Evolutionary conservation across 2,113 vertebrate genomes (phyloP).

Genomic region (Vidua chalybeata): DNA sequence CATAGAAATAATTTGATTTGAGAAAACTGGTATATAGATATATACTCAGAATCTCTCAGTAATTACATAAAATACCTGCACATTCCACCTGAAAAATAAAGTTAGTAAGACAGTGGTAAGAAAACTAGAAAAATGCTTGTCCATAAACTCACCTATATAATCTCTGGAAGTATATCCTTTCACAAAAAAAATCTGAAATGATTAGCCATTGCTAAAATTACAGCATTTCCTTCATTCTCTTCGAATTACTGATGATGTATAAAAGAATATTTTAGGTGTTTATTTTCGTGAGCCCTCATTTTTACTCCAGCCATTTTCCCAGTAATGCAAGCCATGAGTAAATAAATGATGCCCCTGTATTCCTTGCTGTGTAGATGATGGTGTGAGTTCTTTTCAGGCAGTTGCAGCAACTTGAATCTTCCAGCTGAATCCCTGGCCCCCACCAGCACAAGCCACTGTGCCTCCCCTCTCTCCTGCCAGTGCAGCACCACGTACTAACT

Average conservation of each 20-base stretch:
- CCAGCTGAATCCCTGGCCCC: neutral
- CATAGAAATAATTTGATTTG: neutral
- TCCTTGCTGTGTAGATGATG: neutral
- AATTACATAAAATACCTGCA: neutral
- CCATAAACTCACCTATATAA: constrained; percentile 41
- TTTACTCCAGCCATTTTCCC: neutral
- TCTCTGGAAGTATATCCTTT: constrained; percentile 22
- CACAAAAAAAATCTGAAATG: neutral
- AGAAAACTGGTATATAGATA: neutral
- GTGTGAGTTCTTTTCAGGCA: neutral
- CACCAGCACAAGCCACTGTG: neutral
- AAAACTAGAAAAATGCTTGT: neutral
- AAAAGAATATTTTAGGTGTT: neutral
- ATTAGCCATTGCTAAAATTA: constrained; percentile 7
- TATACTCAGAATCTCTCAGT: neutral
- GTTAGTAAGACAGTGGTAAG: neutral
- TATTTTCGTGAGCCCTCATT: neutral
- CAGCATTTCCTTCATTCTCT: neutral
- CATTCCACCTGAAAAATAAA: neutral
- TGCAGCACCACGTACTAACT: constrained; percentile 7
- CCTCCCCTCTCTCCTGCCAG: neutral
- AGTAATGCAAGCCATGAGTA: neutral
- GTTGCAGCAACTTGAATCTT: neutral
- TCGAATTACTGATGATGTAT: neutral
- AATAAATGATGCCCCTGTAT: neutral